Evolutionary conservation across 1,140 invertebrate species (phyloP), one percentile per base, ranked within the genome.

Genomic region (Drosophila gunungcola): DNA sequence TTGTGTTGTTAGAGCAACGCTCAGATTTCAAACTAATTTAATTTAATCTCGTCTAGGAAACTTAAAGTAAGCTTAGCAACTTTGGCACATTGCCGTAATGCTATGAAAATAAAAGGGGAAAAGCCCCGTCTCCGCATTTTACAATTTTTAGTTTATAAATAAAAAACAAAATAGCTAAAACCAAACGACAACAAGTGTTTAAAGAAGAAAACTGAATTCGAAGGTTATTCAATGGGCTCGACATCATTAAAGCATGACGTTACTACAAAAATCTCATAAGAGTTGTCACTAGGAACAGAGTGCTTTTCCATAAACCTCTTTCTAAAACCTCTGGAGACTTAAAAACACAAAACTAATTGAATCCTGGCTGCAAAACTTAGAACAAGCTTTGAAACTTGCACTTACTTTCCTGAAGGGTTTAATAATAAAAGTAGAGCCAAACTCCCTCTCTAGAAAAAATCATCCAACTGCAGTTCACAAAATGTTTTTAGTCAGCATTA

Each of bases 21-120:
- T 56, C 52, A 13, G 55, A 68, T 67, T 74, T 80, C 61, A 56
- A 68, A 81, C 55, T 61, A 52, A 76, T 45, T 77, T 80, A 58
- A 76, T 51, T 52, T 46, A 48, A 56, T 43, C 5, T 67, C 25
- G 42, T 16, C 46, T 34, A 6, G 29, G 5, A 32, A 64, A 55
- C 32, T 7, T 29, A 41, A 61, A 72, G 52, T 48, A 36, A 67
- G 60, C 48, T 52, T 34, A n/a, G 34, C 1, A 64, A 55, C 36
- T 48, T 48, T 13, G n/a, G 46, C 27, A 13, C 4, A 12, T 21
- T 46, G 5, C 43, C 11, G 4, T 27, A 13, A 2, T 25, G 3
- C 0, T 49, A 7, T 3, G 2, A 27, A 12, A n/a, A 27, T 21
- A 21, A 21, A 6, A 48, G 3, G 11, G 4, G 25, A 48, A 2